These are phyloP conservation scores for Linurgus olivaceus DNA, from an alignment of 2,797 vertebrate genomes.

Conservation along the genomic window DNA sequence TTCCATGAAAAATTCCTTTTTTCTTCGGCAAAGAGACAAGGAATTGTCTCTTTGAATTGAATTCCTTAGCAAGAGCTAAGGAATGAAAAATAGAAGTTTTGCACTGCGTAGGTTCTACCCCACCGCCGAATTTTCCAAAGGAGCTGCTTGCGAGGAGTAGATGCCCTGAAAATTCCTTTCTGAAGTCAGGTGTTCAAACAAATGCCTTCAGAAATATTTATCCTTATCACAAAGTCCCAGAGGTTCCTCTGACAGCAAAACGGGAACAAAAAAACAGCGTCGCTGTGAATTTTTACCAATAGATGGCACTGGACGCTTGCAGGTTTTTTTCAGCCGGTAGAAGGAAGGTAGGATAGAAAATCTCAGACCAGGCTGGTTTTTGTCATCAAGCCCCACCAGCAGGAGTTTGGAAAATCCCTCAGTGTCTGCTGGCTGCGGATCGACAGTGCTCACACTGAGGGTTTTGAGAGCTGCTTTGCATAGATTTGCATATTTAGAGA, in stretches of 20 bases:
- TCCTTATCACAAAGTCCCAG: not conserved
- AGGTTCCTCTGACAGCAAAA: not conserved
- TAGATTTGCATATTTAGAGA: not conserved
- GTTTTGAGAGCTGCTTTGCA: not conserved
- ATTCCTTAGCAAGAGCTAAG: not conserved
- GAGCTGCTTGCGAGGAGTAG: not conserved
- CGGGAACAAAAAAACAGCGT: rapidly evolving
- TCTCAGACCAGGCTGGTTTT: not conserved
- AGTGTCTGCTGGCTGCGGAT: rapidly evolving
- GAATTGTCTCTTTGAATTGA: not conserved
- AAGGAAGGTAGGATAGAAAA: not conserved
- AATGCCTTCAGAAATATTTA: not conserved
- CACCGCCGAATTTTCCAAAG: not conserved
- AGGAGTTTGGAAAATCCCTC: not conserved
- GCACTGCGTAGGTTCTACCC: rapidly evolving
- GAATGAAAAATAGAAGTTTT: not conserved
- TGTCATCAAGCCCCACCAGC: not conserved
- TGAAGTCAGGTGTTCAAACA: not conserved
- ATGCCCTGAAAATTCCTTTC: not conserved
- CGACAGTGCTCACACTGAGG: rapidly evolving
- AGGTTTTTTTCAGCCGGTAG: not conserved
- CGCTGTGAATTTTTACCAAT: not conserved
- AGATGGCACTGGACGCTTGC: slow-evolving; percentile 43
- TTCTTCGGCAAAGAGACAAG: not conserved
- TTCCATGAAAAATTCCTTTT: not conserved